phyloP scores from a whole-genome alignment of 1,140 invertebrate genomes.

The Cephus cinctus region DNA sequence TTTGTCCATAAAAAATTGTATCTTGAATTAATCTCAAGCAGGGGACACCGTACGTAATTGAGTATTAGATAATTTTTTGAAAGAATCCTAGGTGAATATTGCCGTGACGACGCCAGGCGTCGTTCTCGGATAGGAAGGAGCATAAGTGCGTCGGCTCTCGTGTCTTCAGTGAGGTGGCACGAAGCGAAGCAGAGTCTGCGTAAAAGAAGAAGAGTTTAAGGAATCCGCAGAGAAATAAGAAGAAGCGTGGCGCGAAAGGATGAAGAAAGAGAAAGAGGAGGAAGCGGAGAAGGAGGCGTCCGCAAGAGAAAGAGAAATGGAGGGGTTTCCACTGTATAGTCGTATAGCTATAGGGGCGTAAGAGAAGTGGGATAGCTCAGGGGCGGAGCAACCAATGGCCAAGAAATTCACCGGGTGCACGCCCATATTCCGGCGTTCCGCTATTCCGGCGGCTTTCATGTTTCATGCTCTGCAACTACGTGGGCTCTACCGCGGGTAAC shows the following conservation, averaged over 20 bases:
- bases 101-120: constrained; percentile 40
- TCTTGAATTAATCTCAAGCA: too few relatives aligned
- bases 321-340: too few relatives aligned
- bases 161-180: constrained; percentile 8
- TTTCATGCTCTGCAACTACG: not conserved
- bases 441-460: not conserved
- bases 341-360: too few relatives aligned
- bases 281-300: constrained; percentile 20
- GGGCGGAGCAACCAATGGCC: too few relatives aligned
- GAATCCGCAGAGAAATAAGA: constrained; percentile 16
- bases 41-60: constrained; percentile 49
- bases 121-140: constrained; percentile 7
- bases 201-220: constrained; percentile 11
- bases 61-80: constrained; percentile 57
- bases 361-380: not conserved
- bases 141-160: constrained; percentile 1
- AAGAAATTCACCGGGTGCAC: too few relatives aligned
- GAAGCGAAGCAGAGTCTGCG: constrained; percentile 14
- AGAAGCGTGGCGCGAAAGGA: constrained; percentile 17
- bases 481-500: not conserved
- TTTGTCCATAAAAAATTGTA: too few relatives aligned
- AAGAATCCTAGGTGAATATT: constrained; percentile 52
- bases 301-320: constrained; percentile 5
- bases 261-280: constrained; percentile 8
- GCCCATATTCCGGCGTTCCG: too few relatives aligned